Percentiles rank a stretch among this genome's conserved stretches.
Conservation (phyloP, 2,888 invertebrate species). For the Platycheirus rosarum region DNA sequence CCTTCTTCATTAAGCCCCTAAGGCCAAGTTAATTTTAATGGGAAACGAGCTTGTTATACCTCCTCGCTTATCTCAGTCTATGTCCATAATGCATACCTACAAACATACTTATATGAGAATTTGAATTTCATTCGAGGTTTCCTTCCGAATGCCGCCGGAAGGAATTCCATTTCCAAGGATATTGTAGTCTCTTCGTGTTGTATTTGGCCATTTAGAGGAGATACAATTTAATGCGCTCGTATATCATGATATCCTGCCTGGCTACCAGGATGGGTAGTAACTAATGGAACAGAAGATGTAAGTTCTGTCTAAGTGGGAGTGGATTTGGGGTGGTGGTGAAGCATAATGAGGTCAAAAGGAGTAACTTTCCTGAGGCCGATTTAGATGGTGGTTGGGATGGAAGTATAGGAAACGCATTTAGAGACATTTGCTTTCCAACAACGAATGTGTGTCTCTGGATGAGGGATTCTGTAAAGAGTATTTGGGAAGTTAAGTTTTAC, state of each 20-base stretch:
- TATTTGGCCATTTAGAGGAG: constrained; percentile 59
- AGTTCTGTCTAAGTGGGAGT: no score
- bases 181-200: constrained; percentile 31
- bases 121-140: constrained; percentile 44
- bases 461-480: no score
- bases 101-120: no score
- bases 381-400: no score
- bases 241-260: constrained; percentile 70
- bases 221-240: constrained; percentile 69
- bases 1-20: constrained; percentile 58
- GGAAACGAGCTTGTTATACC: constrained; percentile 59
- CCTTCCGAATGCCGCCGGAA: constrained; percentile 60
- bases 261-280: constrained; percentile 60
- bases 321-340: no score
- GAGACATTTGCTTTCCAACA: no score
- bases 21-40: constrained; percentile 62
- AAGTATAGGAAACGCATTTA: no score
- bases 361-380: no score
- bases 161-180: constrained; percentile 49
- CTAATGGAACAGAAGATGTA: constrained; percentile 56
- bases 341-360: no score
- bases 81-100: not conserved
- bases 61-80: constrained; percentile 19
- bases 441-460: no score
- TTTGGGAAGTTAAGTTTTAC: no score